Evolutionary conservation across 92 coral and sea anemone species (phyloP).

Genomic region (Phenganax stokvisi): DNA sequence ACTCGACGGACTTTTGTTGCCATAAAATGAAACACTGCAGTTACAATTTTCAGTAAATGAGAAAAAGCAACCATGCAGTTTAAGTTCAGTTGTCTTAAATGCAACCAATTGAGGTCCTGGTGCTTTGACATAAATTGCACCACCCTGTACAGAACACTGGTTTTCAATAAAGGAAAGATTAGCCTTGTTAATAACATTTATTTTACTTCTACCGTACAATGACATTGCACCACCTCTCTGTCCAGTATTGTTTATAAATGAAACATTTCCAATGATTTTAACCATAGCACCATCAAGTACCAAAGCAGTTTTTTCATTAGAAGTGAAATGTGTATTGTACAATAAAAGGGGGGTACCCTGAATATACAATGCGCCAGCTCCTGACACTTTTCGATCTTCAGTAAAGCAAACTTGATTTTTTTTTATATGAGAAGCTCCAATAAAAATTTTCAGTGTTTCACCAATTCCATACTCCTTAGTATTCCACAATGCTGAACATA

Average conservation of each 20-base stretch:
- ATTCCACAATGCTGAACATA: constrained; percentile 67
- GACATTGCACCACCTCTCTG: constrained; percentile 80
- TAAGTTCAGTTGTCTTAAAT: constrained; percentile 69
- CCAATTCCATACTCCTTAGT: constrained; percentile 69
- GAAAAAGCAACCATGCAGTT: constrained; percentile 70
- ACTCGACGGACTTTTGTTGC: constrained; percentile 53
- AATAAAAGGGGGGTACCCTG: constrained; percentile 55
- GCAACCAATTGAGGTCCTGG: constrained; percentile 84
- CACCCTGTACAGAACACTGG: constrained; percentile 62
- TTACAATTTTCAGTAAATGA: constrained; percentile 68
- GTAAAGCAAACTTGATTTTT: constrained; percentile 51
- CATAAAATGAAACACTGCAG: constrained; percentile 55
- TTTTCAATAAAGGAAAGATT: constrained; percentile 54
- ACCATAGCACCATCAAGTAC: constrained; percentile 68
- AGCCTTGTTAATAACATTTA: constrained; percentile 62
- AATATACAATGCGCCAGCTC: constrained; percentile 78
- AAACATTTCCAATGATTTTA: constrained; percentile 48
- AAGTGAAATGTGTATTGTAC: constrained; percentile 44
- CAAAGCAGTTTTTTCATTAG: constrained; percentile 67
- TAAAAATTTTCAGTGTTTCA: constrained; percentile 48
- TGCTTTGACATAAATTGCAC: constrained; percentile 67
- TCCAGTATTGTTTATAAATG: constrained; percentile 66
- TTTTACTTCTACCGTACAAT: constrained; percentile 43
- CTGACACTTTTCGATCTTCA: constrained; percentile 61
- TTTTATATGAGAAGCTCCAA: constrained; percentile 57